Evolutionary conservation across 2,797 vertebrate genomes (phyloP).

Genomic region (Lycodopsis pacificus): DNA sequence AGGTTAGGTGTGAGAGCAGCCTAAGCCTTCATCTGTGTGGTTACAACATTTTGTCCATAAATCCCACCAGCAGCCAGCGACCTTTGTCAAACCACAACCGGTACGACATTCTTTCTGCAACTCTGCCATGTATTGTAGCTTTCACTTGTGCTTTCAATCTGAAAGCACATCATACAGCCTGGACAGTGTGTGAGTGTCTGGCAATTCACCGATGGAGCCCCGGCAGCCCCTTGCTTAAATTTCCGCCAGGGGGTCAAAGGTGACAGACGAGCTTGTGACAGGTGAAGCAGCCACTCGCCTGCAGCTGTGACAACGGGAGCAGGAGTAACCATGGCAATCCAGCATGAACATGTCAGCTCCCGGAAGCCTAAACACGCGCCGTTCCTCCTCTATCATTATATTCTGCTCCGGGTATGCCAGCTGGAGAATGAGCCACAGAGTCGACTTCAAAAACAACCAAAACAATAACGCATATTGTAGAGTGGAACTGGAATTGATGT

Average conservation of each 20-base stretch:
- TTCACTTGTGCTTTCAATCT: not conserved
- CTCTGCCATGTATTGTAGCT: not conserved
- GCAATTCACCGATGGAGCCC: slow-evolving; percentile 30
- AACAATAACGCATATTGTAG: slow-evolving; percentile 50
- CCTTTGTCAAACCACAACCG: slow-evolving; percentile 24
- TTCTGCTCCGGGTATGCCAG: slow-evolving; percentile 44
- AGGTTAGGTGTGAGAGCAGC: not conserved
- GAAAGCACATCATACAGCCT: slow-evolving; percentile 13
- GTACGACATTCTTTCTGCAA: slow-evolving; percentile 5
- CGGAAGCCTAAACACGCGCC: slow-evolving; percentile 39
- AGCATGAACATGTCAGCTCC: slow-evolving; percentile 53
- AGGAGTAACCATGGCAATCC: slow-evolving; percentile 59
- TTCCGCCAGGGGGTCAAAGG: slow-evolving; percentile 60
- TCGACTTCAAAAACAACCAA: slow-evolving; percentile 43
- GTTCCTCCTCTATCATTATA: slow-evolving; percentile 49
- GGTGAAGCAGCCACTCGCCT: slow-evolving; percentile 53
- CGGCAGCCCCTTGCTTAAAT: slow-evolving; percentile 12
- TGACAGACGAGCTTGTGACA: slow-evolving; percentile 59
- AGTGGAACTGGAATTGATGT: slow-evolving; percentile 39
- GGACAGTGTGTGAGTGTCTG: slow-evolving; percentile 16
- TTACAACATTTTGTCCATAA: not conserved
- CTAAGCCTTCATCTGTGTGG: not conserved
- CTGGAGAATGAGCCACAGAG: slow-evolving; percentile 23
- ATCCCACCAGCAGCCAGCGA: not conserved
- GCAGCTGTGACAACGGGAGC: slow-evolving; percentile 32